Conservation (phyloP, 2,797 vertebrate genomes). For the Melanogrammus aeglefinus region DNA sequence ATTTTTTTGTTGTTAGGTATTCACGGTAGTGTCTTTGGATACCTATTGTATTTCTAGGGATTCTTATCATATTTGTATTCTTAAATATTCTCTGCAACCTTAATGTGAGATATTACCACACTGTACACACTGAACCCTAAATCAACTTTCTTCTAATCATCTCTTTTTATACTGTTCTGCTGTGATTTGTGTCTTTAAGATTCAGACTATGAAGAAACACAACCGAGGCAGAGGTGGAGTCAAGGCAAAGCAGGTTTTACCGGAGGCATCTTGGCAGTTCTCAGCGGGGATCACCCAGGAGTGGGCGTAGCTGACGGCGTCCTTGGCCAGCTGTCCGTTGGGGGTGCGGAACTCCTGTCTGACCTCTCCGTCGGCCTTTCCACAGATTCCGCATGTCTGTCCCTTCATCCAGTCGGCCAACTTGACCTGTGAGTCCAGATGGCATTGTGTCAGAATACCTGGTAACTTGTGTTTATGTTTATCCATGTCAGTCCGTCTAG, state of each 20-base stretch:
- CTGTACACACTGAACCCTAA: no score
- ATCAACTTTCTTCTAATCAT: no score
- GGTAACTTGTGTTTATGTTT: not conserved
- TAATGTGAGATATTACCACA: no score
- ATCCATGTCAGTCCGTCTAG: not conserved
- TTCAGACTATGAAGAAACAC: not conserved
- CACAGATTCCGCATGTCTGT: slow-evolving; percentile 80
- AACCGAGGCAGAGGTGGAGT: not conserved
- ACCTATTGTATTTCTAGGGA: no score
- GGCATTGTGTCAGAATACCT: not conserved
- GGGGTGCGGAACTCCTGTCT: slow-evolving; percentile 74
- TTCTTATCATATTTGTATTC: no score
- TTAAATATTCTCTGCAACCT: no score
- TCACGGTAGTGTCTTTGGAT: no score
- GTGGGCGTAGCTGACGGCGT: slow-evolving; percentile 71
- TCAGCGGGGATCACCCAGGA: slow-evolving; percentile 78
- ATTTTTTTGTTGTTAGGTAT: no score
- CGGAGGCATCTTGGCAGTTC: slow-evolving; percentile 65
- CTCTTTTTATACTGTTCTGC: not conserved
- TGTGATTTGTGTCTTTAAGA: not conserved
- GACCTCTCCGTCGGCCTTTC: slow-evolving; percentile 76
- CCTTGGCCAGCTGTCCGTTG: slow-evolving; percentile 63
- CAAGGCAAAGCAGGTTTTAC: slow-evolving; percentile 33
- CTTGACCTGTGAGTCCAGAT: slow-evolving; percentile 59
- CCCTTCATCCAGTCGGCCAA: slow-evolving; percentile 80